These are phyloP conservation scores for western clawed frog (Xenopus tropicalis) DNA, from an alignment of 2,113 vertebrate species.

Conservation along the genomic window UCB_Xtro_10.0 CM004451.2:1616501-1617000, in stretches of 20 bases:
- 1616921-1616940: not conserved
- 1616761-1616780: not conserved
- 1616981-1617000: too few relatives aligned
- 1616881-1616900: not conserved
- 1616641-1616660: conserved; percentile 26
- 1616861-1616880: not conserved
- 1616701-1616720: not conserved
- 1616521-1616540: not conserved
- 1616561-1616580: too few relatives aligned
- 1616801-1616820: not conserved
- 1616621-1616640: not conserved
- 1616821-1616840: not conserved
- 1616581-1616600: not conserved
- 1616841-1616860: not conserved
- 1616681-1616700: not conserved
- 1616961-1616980: too few relatives aligned
- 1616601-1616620: conserved; percentile 3
- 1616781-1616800: not conserved
- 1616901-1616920: not conserved
- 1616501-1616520: not conserved
- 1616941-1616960: too few relatives aligned
- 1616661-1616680: conserved; percentile 6
- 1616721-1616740: not conserved
- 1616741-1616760: not conserved
- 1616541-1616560: too few relatives aligned